Percentiles rank a stretch among this genome's conserved stretches.
phyloP scores from a whole-genome alignment of 2,113 vertebrate genomes.

The Mormyrus lacerda region DNA sequence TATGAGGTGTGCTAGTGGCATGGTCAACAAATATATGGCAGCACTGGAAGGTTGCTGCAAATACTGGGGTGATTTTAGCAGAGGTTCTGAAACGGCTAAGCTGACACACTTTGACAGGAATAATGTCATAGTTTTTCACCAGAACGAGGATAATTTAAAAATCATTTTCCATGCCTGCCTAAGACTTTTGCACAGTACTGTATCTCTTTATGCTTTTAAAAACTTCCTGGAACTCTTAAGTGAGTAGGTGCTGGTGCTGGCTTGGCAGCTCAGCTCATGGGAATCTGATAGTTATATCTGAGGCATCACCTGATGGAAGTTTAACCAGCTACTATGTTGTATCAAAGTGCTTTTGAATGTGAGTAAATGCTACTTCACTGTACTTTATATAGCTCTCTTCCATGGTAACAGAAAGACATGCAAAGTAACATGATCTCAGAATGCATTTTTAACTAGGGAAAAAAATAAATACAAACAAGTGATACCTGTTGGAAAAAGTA shows the following conservation, averaged over 20 bases:
- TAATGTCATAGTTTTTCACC: too few species aligned
- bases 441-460: background rate
- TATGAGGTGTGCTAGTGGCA: too few species aligned
- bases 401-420: background rate
- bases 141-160: too few species aligned
- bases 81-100: too few species aligned
- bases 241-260: background rate
- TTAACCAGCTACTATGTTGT: background rate
- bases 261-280: background rate
- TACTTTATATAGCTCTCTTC: background rate
- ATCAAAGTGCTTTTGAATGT: background rate
- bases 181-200: too few species aligned
- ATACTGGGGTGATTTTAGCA: too few species aligned
- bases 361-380: background rate
- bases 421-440: background rate
- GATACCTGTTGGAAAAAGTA: background rate
- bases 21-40: too few species aligned
- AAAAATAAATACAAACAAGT: background rate
- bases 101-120: too few species aligned
- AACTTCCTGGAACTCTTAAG: background rate
- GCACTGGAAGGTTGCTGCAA: too few species aligned
- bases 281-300: background rate
- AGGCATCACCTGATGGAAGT: background rate
- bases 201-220: background rate
- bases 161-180: too few species aligned